Conservation (phyloP, 2,113 vertebrate species). For the Paradoxurus hermaphroditus region DNA sequence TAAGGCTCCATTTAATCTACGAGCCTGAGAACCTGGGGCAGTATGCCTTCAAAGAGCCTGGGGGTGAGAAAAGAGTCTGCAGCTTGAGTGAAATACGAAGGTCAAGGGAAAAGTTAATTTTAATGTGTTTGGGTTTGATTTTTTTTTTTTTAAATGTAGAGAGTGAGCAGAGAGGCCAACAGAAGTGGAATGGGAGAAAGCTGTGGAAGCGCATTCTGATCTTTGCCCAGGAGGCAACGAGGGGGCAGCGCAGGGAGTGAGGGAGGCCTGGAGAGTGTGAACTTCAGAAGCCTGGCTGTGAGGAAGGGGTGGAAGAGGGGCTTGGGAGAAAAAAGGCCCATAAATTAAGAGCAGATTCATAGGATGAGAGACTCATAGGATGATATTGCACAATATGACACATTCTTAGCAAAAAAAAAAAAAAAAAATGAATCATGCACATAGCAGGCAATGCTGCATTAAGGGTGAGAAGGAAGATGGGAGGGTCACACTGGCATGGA, state of each 20-base stretch:
- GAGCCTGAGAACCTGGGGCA: not conserved
- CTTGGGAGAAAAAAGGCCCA: not conserved
- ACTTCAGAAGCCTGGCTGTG: not conserved
- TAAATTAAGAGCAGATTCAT: fast-evolving
- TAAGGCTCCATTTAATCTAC: not conserved
- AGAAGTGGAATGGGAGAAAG: not conserved
- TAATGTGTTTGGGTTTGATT: not conserved
- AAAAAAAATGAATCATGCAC: not conserved
- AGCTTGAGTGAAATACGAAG: not conserved
- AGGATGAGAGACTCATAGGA: not conserved
- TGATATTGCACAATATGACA: not conserved
- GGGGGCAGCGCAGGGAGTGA: fast-evolving
- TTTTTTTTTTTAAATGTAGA: not conserved
- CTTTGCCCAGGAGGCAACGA: not conserved
- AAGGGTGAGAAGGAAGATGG: not conserved
- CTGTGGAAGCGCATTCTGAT: not conserved
- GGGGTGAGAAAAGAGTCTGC: not conserved
- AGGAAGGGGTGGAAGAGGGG: not conserved
- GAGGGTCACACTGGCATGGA: not conserved
- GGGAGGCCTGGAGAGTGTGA: not conserved
- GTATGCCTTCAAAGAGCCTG: not conserved
- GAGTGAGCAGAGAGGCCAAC: not conserved
- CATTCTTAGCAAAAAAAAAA: not conserved
- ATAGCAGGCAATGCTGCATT: not conserved
- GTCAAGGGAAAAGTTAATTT: not conserved